Base-by-base conservation (phyloP, 2,797 vertebrate genomes). In the Sarcophilus harrisii region DNA sequence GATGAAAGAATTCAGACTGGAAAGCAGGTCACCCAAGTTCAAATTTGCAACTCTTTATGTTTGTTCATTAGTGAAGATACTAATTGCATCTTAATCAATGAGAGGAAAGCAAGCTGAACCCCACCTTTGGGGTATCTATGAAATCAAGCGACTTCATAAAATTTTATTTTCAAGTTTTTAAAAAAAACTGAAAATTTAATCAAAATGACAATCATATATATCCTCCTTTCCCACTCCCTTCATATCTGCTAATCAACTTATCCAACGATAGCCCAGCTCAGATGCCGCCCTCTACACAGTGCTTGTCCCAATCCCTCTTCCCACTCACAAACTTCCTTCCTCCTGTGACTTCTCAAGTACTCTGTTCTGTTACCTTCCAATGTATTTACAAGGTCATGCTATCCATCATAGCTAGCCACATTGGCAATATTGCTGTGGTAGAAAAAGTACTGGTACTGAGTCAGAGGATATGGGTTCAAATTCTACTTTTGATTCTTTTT, bases 121-220 rank as follows among this genome's bases (percentile, higher is more conserved):
- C 29, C 28, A 89, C 14, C 27, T 16, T 9, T 93, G 90, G 52
- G 12, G 28, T 16, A 57, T 96, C 52, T 59, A 2, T 92, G 32
- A 96, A 96, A 95, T 94, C 92, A 54, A 95, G 54, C 30, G 93
- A 89, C 59, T 91, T 95, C 90, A 55, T 92, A 30, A 93, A 90
- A 93, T 59, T 57, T 54, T 95, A 52, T 91, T 58, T 92, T 95
- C 92, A 66, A 6, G 32, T 59, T 60, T 96, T 95, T 94, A 95
- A 52, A 52, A 52, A 52, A 52, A 52, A 52, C 52, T 52, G 52
- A 52, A 52, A 5, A 95, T 59, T 87, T 14, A 92, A 38, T 45
- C 57, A 38, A 57, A 29, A 32, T 57, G 49, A 45, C 4, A 57
- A 57, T 45, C 55, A 30, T 55, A 57, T 32, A 30, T 90, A 54